Evolutionary conservation across 2,888 invertebrate species (phyloP), one percentile per base, ranked within the genome.

Genomic region (Phengaris alcon): DNA sequence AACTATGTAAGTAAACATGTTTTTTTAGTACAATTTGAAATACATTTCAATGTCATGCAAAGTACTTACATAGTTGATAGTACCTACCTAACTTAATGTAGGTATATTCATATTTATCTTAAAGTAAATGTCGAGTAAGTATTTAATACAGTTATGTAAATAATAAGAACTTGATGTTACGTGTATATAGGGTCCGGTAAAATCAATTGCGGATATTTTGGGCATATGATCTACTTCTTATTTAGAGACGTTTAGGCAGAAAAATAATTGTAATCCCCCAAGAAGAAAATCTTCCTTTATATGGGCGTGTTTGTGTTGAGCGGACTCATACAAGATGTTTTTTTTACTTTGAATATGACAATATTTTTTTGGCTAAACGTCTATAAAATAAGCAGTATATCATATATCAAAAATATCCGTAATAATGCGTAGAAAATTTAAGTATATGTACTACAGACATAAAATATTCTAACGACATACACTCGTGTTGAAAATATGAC

Each of bases 381-480:
- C 22, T 22, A 0, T 22, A 22, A 0, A 22, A 22, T 22, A 22
- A 22, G 22, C 22, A 22, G 22, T 22, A 22, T 22, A 22, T 22
- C 22, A 22, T 22, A 22, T 22, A 22, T 1, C 22, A 0, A 22
- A 22, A 22, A 22, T 22, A 22, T 22, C 22, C 22, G 22, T 22
- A 22, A 22, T 35, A 35, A 44, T 64, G 12, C 44, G 64, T 44
- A 44, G 64, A 64, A 64, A 12, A 64, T 59, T 22, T 10, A 59
- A 10, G 10, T 64, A 44, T 10, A 64, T 12, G 7, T 64, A 44
- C 2, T 2, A 44, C 64, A 35, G 35, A 64, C 7, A 44, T 64
- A 64, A 44, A 35, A 12, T 64, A 64, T 64, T 22, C 64, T 64
- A 64, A 64, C 64, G 64, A 64, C 35, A 64, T 12, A 44, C 59